Base-by-base conservation (phyloP, 2,888 invertebrate genomes). In the Mythimna loreyi region DNA sequence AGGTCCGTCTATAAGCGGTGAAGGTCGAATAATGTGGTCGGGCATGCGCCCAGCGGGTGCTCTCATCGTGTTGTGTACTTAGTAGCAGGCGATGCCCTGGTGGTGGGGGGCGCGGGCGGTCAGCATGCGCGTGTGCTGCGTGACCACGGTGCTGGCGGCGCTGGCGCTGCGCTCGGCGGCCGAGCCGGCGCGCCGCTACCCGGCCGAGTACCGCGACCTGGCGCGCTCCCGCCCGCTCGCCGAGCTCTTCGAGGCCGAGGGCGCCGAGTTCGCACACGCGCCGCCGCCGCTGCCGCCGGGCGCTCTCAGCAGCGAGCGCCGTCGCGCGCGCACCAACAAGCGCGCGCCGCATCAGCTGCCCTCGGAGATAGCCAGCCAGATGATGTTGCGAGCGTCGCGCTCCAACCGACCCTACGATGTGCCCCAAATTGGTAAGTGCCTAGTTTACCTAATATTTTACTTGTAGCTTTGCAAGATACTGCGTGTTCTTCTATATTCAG, bases 381-480 rank as follows among this genome's bases (percentile, higher is more conserved):
- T 98, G 94, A 97, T 98, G 97, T 94, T 98, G 88, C 96, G 98
- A 85, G 97, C 97, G 71, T 97, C 97, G 74, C 97, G 98, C 84
- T 97, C 97, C 81, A 97, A 97, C 90, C 96, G 97, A 86, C 97
- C 97, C 87, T 98, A 98, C 93, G 98, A 98, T 94, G 98, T 98
- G 81, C 98, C 98, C 84, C 98, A 98, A 96, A 98, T 98, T 90
- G 98, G 98, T 98, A 89, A 97, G 97, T 96, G 28, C 49, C 61
- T 28, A 19, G 16, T 28, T 43, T 50, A 43, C 9, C 1, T 36
- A 21, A n/a, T 0, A 56, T 56, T 28, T 45, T 52, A 9, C 57
- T 2, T 45, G 3, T 5, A 61, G 13, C 11, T 30, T 13, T 1
- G 13, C 25, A 36, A 52, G 16, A 11, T 28, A n/a, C 13, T 9